Percentiles rank a stretch among this genome's conserved stretches.
Evolutionary conservation across 2,797 vertebrate species (phyloP).

Genomic region (Syngnathus acus): DNA sequence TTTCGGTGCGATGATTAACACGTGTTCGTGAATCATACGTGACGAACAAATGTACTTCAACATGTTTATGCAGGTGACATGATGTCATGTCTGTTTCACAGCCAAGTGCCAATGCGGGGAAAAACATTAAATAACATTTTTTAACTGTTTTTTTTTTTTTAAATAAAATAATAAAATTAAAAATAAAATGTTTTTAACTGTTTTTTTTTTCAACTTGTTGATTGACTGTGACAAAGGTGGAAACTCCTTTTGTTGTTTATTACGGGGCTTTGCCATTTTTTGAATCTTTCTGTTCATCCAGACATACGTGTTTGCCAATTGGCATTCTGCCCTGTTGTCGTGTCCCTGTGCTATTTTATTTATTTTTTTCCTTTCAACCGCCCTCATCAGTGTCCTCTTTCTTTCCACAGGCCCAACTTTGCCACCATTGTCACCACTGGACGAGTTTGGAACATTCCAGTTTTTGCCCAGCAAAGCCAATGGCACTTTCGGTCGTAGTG

Average conservation of each 20-base stretch:
- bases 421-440: neutral
- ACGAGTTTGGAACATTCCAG: constrained; percentile 54
- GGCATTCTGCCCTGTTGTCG: neutral
- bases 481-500: constrained; percentile 21
- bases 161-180: no score
- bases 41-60: constrained; percentile 1
- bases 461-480: constrained; percentile 49
- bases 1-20: neutral
- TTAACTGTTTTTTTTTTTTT: neutral
- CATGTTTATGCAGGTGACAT: neutral
- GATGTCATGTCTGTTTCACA: constrained; percentile 1
- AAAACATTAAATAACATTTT: neutral
- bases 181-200: neutral
- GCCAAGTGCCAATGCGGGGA: neutral
- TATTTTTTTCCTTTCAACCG: neutral
- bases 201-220: neutral
- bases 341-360: neutral
- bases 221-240: neutral
- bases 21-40: neutral
- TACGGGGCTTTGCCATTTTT: neutral
- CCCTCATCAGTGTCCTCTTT: constrained; percentile 12
- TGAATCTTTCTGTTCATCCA: neutral
- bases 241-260: neutral
- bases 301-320: neutral
- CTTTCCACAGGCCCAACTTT: constrained; percentile 29